Percentiles rank a stretch among this genome's conserved stretches.
Conservation (phyloP, 2,113 vertebrate genomes). For the Hypanus sabinus region DNA sequence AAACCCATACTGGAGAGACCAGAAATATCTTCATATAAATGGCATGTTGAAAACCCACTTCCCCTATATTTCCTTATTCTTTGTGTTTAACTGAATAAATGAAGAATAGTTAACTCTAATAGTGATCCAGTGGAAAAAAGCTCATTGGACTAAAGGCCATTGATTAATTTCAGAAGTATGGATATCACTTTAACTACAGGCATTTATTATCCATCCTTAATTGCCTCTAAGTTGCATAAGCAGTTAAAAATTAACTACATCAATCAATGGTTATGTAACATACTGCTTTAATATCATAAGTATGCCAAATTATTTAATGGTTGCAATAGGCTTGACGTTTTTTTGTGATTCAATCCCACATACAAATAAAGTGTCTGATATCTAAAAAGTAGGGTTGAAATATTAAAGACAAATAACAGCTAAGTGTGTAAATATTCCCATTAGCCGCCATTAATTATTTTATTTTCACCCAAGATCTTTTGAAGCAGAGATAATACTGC, state of each 20-base stretch:
- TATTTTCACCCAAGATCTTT: background rate
- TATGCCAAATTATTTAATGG: background rate
- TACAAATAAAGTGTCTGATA: background rate
- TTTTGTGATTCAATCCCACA: background rate
- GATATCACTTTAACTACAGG: no score
- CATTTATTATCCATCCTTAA: background rate
- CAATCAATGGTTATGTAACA: background rate
- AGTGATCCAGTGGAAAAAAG: background rate
- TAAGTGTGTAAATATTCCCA: background rate
- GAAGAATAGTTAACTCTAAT: background rate
- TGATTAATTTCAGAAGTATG: no score
- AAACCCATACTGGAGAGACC: slow-evolving; percentile 17
- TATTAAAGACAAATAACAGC: background rate
- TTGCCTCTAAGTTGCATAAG: no score
- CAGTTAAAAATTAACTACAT: no score
- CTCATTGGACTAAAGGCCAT: background rate
- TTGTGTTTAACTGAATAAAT: background rate
- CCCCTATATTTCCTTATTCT: background rate
- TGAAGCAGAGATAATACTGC: background rate
- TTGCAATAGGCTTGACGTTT: background rate
- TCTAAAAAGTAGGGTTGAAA: background rate
- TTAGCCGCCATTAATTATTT: background rate
- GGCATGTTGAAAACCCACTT: slow-evolving; percentile 17
- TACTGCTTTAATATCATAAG: background rate
- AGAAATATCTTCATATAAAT: slow-evolving; percentile 20